Evolutionary conservation across 2,797 vertebrate genomes (phyloP), one percentile per base, ranked within the genome.

Genomic region (Agapornis canus): DNA sequence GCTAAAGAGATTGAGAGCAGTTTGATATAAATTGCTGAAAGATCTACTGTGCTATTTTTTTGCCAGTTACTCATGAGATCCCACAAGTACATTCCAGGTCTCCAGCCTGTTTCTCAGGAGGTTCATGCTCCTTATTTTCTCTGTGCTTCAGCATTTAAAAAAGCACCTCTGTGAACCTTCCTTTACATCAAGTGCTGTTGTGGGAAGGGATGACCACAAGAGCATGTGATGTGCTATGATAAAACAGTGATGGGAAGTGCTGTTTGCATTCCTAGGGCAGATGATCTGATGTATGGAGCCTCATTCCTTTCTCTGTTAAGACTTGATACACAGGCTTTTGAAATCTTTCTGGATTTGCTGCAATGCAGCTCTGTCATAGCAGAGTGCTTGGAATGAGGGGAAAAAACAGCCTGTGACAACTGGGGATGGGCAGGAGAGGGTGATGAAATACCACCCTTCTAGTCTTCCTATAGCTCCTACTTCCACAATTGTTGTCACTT

Each of bases 251-350:
- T 14, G 26, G 29, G 22, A 49, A 84, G 45, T 59, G 22, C 19
- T 72, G 26, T 32, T 48, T 48, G 35, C 31, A 14, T 42, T 48
- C 35, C 32, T 65, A 42, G 29, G 16, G 49, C 43, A 59, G 48
- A 31, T 27, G 47, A 68, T 51, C 32, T 37, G 14, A 12, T 0
- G 1, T 60, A 52, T 0, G 0, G 25, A 21, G 7, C 25, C 43
- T 89, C 63, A 14, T 54, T 79, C 35, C 31, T 60, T 43, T 59
- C 63, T 43, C 56, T 70, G 32, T 45, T 40, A 82, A 72, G 52
- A 40, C 27, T 63, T 68, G 37, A 72, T 72, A 43, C 32, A 32
- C 27, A 68, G 29, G 29, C 48, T 82, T 90, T 82, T 49, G 43
- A 66, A 89, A 63, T 66, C 9, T 4, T 71, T 66, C 56, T 86